A percentile compares a stretch with the other conserved stretches of the same genome.
phyloP scores from a whole-genome alignment of 2,888 invertebrate species.

The Furcula furcula region DNA sequence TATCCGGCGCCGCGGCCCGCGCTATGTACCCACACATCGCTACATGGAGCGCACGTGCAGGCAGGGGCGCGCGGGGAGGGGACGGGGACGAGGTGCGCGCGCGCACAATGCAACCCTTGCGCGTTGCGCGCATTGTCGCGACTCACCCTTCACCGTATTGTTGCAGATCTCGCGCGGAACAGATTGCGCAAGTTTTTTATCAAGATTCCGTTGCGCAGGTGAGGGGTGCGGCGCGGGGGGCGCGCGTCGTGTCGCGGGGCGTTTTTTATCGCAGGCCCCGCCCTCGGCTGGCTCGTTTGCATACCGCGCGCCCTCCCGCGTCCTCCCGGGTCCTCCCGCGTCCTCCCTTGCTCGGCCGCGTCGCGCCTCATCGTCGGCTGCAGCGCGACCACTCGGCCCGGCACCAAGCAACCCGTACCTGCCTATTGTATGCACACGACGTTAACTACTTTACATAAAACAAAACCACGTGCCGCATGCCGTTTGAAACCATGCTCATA shows the following conservation, averaged over 20 bases:
- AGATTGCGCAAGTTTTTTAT: constrained; percentile 56
- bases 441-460: too few species aligned
- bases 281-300: constrained; percentile 52
- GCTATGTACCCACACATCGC: constrained; percentile 26
- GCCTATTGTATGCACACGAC: too few species aligned
- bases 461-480: too few species aligned
- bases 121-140: constrained; percentile 28
- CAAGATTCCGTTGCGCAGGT: constrained; percentile 42
- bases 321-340: constrained; percentile 10
- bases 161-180: constrained; percentile 51
- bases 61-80: constrained; percentile 12
- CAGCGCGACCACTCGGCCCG: too few species aligned
- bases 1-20: constrained; percentile 28
- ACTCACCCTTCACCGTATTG: constrained; percentile 49
- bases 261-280: constrained; percentile 39
- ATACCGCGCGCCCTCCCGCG: constrained; percentile 35
- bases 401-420: too few species aligned
- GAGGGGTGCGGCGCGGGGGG: constrained; percentile 21
- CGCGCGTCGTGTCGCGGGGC: constrained; percentile 28
- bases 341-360: constrained; percentile 6
- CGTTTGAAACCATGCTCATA: too few species aligned
- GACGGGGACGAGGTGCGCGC: constrained; percentile 36
- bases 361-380: constrained; percentile 3
- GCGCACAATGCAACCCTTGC: constrained; percentile 49
- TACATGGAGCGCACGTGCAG: constrained; percentile 37